Percentiles rank a stretch among this genome's conserved stretches.
These are phyloP conservation scores for Ceriagrion tenellum DNA, from an alignment of 2,888 invertebrate genomes.

Conservation along the genomic window DNA sequence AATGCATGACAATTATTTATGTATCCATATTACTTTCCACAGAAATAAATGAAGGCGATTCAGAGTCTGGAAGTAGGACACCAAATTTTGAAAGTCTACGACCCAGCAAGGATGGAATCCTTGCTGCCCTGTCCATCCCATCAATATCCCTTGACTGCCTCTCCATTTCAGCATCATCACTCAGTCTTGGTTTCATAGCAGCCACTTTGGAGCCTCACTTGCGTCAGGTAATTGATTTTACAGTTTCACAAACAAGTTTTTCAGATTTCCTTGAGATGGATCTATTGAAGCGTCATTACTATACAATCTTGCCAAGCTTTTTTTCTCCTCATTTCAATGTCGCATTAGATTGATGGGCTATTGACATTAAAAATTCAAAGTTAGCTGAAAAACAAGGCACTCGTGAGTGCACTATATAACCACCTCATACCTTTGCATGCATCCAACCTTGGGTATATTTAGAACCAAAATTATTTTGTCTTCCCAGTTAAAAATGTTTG, in stretches of 20 bases:
- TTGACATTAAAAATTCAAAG: too few species aligned
- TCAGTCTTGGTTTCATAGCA: conserved; percentile 79
- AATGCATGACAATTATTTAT: too few species aligned
- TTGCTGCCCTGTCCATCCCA: conserved; percentile 74
- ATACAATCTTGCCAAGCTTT: not conserved
- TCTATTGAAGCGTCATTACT: not conserved
- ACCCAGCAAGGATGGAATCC: conserved; percentile 40
- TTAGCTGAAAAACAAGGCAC: too few species aligned
- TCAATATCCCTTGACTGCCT: conserved; percentile 75
- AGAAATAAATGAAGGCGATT: not conserved
- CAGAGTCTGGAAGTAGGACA: not conserved
- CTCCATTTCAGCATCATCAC: conserved; percentile 75
- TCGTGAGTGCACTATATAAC: too few species aligned
- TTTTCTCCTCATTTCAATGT: too few species aligned
- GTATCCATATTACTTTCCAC: not conserved
- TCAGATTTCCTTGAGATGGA: not conserved
- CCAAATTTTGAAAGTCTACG: not conserved
- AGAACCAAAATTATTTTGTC: too few species aligned
- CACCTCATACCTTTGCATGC: too few species aligned
- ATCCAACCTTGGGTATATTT: too few species aligned
- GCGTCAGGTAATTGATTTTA: conserved; percentile 74
- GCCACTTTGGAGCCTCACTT: conserved; percentile 81
- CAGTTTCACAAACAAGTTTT: not conserved
- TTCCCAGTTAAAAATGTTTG: too few species aligned
- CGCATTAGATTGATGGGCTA: too few species aligned